These are phyloP conservation scores for Dolichopus griseipennis DNA, from an alignment of 2,888 invertebrate genomes.

Conservation along the genomic window DNA sequence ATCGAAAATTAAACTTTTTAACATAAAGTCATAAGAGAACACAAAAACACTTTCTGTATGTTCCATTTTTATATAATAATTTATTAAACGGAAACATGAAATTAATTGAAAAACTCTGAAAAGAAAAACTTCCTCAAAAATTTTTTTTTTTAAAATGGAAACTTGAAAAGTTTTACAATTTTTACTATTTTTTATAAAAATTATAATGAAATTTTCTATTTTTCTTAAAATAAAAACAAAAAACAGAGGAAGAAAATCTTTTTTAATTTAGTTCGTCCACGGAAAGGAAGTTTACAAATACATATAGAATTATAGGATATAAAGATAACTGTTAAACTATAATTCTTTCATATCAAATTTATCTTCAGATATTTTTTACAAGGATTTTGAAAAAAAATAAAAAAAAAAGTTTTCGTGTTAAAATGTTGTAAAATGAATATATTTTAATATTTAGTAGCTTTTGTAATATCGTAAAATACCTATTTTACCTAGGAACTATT, in stretches of 20 bases:
- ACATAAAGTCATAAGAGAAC: no score
- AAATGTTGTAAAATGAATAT: not conserved
- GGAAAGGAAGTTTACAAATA: not conserved
- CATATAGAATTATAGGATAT: not conserved
- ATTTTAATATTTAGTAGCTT: not conserved
- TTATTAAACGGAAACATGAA: not conserved
- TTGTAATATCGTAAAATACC: no score
- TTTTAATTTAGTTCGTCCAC: no score
- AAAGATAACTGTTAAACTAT: not conserved
- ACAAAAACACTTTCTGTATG: no score
- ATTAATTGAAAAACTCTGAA: not conserved
- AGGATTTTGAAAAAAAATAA: no score
- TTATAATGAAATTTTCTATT: not conserved
- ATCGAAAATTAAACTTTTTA: no score
- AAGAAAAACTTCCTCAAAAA: not conserved
- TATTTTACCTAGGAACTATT: no score
- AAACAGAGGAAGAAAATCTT: not conserved
- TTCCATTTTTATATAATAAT: not conserved
- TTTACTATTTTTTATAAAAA: no score
- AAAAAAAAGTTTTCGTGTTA: not conserved
- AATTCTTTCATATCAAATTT: not conserved
- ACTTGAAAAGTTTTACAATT: not conserved
- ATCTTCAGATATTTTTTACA: not conserved
- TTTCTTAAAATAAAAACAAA: not conserved
- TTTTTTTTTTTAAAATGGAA: not conserved